Percentiles rank a stretch among this genome's conserved stretches.
Evolutionary conservation across 1,140 invertebrate genomes (phyloP).

Genomic region (Schlechtendalia chinensis): DNA sequence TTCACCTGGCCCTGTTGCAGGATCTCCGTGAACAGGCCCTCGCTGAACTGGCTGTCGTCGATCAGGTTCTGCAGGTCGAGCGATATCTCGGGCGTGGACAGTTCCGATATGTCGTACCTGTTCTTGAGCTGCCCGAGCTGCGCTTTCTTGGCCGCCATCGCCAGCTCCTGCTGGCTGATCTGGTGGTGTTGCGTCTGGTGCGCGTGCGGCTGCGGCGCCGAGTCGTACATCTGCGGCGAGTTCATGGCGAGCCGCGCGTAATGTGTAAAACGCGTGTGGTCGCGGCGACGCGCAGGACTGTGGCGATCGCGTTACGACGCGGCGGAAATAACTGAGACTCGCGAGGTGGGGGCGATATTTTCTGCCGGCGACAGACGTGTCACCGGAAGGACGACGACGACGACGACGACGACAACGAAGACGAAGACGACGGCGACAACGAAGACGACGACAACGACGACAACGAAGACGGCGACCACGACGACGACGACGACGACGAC

Average conservation of each 20-base stretch:
- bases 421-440: neutral
- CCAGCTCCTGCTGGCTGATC: conserved; percentile 49
- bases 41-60: conserved; percentile 80
- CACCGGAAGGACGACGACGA: neutral
- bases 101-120: conserved; percentile 72
- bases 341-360: no score
- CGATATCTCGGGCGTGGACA: conserved; percentile 85
- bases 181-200: conserved; percentile 42
- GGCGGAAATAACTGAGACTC: no score
- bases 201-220: conserved; percentile 50
- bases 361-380: neutral
- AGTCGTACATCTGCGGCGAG: conserved; percentile 54
- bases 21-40: conserved; percentile 78
- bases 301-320: no score
- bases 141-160: conserved; percentile 52
- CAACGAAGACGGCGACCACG: neutral
- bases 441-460: neutral
- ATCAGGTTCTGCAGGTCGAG: conserved; percentile 84
- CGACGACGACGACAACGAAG: no score
- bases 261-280: neutral
- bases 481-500: no score
- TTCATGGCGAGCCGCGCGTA: conserved; percentile 50
- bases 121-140: conserved; percentile 53
- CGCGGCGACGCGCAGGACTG: neutral
- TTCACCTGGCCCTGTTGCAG: conserved; percentile 61